phyloP scores from a whole-genome alignment of 2,797 vertebrate genomes.

The Sebastes oblongus region DNA sequence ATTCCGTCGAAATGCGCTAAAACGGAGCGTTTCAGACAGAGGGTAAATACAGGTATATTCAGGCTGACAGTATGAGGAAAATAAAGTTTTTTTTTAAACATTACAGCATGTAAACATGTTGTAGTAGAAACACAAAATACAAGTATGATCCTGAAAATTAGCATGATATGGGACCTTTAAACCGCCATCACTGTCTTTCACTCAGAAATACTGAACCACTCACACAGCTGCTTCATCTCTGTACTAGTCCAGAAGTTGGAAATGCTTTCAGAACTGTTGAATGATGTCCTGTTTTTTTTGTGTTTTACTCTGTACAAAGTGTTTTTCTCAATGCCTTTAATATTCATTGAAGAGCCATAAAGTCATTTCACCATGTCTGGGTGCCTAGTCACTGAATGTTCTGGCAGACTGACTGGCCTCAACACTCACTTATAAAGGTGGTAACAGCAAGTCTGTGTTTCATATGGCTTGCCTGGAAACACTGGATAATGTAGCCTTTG shows the following conservation, averaged over 20 bases:
- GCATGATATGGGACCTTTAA: neutral
- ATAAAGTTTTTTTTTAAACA: no score
- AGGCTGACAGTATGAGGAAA: no score
- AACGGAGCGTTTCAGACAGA: no score
- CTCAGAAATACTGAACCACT: neutral
- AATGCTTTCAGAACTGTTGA: constrained; percentile 1
- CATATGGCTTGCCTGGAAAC: neutral
- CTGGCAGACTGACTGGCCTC: neutral
- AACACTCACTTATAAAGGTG: constrained; percentile 1
- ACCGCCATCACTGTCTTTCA: neutral
- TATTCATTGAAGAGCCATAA: constrained; percentile 28
- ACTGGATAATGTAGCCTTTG: constrained; percentile 27
- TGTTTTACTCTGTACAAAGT: constrained; percentile 31
- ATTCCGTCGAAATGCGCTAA: no score
- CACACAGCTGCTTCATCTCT: neutral
- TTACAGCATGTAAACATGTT: no score
- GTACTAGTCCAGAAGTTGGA: neutral
- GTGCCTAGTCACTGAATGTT: constrained; percentile 6
- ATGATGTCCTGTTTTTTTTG: constrained; percentile 17
- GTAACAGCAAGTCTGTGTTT: neutral
- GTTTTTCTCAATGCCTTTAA: constrained; percentile 26
- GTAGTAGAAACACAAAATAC: no score
- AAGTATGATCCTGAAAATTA: no score
- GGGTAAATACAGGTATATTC: no score
- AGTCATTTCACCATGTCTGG: neutral